Conservation (phyloP, 2,888 invertebrate genomes). For the Euphydryas editha region DNA sequence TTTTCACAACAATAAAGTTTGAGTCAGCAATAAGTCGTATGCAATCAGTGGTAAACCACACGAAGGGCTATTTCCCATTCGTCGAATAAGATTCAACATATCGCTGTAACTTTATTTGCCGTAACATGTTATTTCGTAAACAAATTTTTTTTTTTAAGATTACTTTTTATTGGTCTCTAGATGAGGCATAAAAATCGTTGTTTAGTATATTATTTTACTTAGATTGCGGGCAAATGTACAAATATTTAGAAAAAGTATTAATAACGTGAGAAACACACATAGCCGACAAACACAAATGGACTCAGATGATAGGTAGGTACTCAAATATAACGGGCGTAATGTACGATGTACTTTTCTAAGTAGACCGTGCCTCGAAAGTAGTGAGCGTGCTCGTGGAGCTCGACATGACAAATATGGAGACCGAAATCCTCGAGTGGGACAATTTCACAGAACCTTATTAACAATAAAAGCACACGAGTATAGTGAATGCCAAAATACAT, state of each 20-base stretch:
- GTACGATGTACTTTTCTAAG: slow-evolving; percentile 25
- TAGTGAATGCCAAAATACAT: slow-evolving; percentile 3
- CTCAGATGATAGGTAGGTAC: slow-evolving; percentile 15
- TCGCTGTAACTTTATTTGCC: neutral
- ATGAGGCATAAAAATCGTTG: neutral
- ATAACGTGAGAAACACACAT: slow-evolving; percentile 23
- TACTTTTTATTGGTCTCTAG: neutral
- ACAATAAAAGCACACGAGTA: slow-evolving; percentile 7
- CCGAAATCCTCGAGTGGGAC: slow-evolving; percentile 8
- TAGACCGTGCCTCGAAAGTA: slow-evolving; percentile 24
- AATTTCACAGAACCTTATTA: slow-evolving; percentile 10
- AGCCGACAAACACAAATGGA: slow-evolving; percentile 14
- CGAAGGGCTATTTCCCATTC: slow-evolving; percentile 6
- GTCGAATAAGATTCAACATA: slow-evolving; percentile 1
- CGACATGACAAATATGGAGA: slow-evolving; percentile 23
- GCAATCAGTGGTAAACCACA: slow-evolving; percentile 21
- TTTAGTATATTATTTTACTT: neutral
- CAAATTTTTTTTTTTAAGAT: neutral
- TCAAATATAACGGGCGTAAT: slow-evolving; percentile 29
- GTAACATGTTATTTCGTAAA: neutral
- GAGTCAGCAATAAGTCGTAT: slow-evolving; percentile 18
- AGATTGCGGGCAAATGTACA: neutral
- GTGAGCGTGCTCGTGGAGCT: slow-evolving; percentile 16
- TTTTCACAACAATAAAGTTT: slow-evolving; percentile 30
- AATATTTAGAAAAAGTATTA: neutral